Conservation (phyloP, 1,140 invertebrate species). For the Diachasma alloeum region DNA sequence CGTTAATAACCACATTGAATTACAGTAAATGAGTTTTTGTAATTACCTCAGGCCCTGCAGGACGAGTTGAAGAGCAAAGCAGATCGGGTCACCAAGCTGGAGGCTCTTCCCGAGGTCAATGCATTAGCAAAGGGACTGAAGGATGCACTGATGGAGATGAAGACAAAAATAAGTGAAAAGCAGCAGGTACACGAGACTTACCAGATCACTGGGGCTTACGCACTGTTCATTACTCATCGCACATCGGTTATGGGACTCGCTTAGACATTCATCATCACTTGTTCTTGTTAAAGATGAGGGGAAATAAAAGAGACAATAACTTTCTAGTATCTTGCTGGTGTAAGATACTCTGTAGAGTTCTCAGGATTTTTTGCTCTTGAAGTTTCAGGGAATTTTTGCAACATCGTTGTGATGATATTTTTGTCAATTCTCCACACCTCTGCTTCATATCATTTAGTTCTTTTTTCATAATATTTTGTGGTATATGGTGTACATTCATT, state of each 20-base stretch:
- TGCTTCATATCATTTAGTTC: neutral
- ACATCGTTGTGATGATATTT: neutral
- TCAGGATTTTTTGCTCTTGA: neutral
- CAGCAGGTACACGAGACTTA: slow-evolving; percentile 61
- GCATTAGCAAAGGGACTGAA: slow-evolving; percentile 51
- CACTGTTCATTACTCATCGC: slow-evolving; percentile 47
- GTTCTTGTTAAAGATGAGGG: neutral
- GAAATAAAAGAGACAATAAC: slow-evolving; percentile 10
- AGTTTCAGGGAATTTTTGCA: neutral
- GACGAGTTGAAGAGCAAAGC: slow-evolving; percentile 51
- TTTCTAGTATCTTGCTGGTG: slow-evolving; percentile 23
- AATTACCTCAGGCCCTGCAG: slow-evolving; percentile 48
- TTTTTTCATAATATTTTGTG: neutral
- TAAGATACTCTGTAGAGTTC: slow-evolving; percentile 21
- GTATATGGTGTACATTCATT: neutral
- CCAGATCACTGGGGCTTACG: slow-evolving; percentile 54
- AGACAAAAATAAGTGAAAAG: slow-evolving; percentile 49
- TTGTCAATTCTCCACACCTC: neutral
- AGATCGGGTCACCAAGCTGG: slow-evolving; percentile 50
- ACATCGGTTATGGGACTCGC: slow-evolving; percentile 51
- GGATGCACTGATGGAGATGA: slow-evolving; percentile 50
- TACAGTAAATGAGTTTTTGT: neutral
- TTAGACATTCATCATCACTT: slow-evolving; percentile 38
- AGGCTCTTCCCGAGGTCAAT: slow-evolving; percentile 55
- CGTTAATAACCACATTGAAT: too few species aligned